Conservation (phyloP, 2,113 vertebrate species). For the Lepisosteus osseus region DNA sequence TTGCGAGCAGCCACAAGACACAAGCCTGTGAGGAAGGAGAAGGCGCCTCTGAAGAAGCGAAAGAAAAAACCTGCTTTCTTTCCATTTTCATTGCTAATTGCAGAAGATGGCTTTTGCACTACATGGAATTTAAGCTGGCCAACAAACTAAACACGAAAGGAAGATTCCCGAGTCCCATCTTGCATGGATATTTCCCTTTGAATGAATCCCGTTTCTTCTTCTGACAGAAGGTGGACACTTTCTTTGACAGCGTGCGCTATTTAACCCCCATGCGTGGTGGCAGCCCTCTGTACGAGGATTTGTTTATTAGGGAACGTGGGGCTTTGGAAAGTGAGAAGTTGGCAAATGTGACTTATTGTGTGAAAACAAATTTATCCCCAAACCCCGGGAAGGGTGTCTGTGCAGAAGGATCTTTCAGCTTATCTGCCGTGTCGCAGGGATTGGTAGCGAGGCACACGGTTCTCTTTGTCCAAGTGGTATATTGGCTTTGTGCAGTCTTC, state of each 20-base stretch:
- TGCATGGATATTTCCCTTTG: conserved; percentile 31
- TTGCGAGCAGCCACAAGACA: conserved; percentile 30
- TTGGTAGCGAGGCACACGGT: conserved; percentile 63
- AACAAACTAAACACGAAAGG: conserved; percentile 6
- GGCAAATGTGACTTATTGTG: not conserved
- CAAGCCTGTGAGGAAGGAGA: conserved; percentile 30
- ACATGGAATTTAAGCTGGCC: conserved; percentile 21
- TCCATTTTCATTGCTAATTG: conserved; percentile 18
- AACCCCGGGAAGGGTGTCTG: conserved; percentile 12
- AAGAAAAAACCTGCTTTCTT: conserved; percentile 19
- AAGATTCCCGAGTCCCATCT: conserved; percentile 3
- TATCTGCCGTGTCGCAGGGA: conserved; percentile 40
- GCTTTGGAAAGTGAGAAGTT: conserved; percentile 42
- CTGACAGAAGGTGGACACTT: conserved; percentile 18
- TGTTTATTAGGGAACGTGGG: conserved; percentile 38
- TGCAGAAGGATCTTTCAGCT: conserved; percentile 37
- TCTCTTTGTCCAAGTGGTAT: conserved; percentile 76
- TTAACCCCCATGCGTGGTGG: conserved; percentile 19
- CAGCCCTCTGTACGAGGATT: conserved; percentile 25
- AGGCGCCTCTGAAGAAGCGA: not conserved
- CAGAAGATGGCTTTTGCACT: conserved; percentile 36
- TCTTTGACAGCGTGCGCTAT: conserved; percentile 9
- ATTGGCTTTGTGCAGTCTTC: conserved; percentile 48
- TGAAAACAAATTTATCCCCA: not conserved
- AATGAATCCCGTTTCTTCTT: conserved; percentile 40